Evolutionary conservation across 2,113 vertebrate species (phyloP).

Genomic region (Bufo gargarizans): DNA sequence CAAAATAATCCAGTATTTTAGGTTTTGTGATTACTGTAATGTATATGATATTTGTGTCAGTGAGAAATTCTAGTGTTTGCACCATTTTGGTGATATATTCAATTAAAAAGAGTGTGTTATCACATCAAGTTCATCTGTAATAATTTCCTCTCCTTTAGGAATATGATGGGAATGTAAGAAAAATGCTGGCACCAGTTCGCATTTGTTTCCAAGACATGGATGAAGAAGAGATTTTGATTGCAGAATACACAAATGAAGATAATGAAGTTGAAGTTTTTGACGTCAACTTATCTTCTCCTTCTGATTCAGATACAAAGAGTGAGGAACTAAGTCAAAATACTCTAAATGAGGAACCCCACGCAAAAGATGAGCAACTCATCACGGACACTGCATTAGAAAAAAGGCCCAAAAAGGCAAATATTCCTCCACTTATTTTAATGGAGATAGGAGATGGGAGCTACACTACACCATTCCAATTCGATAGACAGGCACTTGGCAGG

Average conservation of each 20-base stretch:
- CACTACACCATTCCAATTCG: constrained; percentile 75
- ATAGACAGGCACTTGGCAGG: constrained; percentile 78
- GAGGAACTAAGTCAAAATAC: not conserved
- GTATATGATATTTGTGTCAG: not conserved
- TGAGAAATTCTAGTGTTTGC: not conserved
- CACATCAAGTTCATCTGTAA: not conserved
- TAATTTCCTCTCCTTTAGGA: constrained; percentile 2
- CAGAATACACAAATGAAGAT: not conserved
- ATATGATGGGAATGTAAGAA: constrained; percentile 33
- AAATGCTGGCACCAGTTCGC: constrained; percentile 59
- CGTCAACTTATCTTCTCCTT: not conserved
- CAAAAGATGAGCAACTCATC: not conserved
- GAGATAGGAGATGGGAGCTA: constrained; percentile 61
- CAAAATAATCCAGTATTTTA: not conserved
- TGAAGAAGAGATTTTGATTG: constrained; percentile 10
- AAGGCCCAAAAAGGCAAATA: not conserved
- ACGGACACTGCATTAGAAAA: not conserved
- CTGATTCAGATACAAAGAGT: not conserved
- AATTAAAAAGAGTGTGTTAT: not conserved
- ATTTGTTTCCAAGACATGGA: constrained; percentile 46
- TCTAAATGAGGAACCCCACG: not conserved
- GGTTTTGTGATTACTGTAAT: too few species aligned
- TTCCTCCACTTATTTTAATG: constrained; percentile 36
- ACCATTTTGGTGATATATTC: not conserved
- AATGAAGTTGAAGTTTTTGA: constrained; percentile 4